Conservation (phyloP, 2,888 invertebrate genomes). For the Brachyptera putata region DNA sequence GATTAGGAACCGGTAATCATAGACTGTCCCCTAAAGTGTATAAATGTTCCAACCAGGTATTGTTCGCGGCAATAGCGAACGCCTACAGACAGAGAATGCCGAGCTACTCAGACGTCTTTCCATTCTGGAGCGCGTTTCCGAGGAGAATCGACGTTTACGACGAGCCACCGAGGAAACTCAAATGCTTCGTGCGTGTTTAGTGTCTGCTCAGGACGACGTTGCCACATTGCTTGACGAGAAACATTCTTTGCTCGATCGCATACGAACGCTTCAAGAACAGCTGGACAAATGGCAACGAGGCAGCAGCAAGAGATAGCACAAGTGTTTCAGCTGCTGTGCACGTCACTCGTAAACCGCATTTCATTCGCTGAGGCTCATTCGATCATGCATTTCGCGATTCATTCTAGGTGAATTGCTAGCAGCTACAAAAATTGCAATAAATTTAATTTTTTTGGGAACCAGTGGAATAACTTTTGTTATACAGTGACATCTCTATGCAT, state of each 20-base stretch:
- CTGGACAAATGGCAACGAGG: conserved; percentile 37
- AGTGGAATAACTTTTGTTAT: neutral
- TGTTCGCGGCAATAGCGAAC: conserved; percentile 37
- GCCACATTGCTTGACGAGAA: conserved; percentile 68
- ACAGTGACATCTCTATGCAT: too few relatives aligned
- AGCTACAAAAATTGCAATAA: conserved; percentile 17
- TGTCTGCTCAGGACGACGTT: conserved; percentile 71
- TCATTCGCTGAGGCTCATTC: neutral
- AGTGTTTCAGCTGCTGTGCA: conserved; percentile 32
- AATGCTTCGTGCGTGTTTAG: conserved; percentile 47
- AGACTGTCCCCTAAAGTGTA: too few relatives aligned
- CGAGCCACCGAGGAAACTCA: conserved; percentile 33
- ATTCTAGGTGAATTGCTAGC: conserved; percentile 21
- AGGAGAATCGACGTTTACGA: conserved; percentile 51
- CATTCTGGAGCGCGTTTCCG: conserved; percentile 55
- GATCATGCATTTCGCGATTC: conserved; percentile 6
- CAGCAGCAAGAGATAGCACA: conserved; percentile 33
- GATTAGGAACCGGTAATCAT: too few relatives aligned
- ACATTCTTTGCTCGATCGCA: conserved; percentile 63
- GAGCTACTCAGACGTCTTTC: conserved; percentile 57
- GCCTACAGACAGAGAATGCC: conserved; percentile 59
- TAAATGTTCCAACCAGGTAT: conserved; percentile 41
- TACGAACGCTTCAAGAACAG: conserved; percentile 62
- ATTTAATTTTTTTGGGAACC: neutral
- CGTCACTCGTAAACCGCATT: conserved; percentile 4